Base-by-base conservation (phyloP, 2,797 vertebrate genomes). In the Adelosebastes latens region DNA sequence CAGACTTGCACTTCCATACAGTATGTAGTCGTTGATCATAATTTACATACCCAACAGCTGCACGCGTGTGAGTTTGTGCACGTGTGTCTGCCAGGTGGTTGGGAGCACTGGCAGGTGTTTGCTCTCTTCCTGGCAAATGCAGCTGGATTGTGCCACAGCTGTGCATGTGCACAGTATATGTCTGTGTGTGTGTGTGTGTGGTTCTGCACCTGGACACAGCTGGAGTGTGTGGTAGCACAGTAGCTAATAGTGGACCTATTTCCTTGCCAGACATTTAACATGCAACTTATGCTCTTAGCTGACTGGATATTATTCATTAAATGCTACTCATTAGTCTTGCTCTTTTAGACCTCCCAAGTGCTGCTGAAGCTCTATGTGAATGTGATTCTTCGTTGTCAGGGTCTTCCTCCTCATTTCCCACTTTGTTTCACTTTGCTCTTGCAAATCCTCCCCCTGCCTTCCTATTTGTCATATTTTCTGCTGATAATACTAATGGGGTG, bases 131-230 rank as follows among this genome's bases (percentile, higher is more conserved):
- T 87, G 82, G 86, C 83, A 82, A 92, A 89, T 84, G 86, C 94
- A 93, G 92, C 93, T 94, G 93, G 88, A 87, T 86, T 81, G 73
- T 89, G 75, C 83, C 91, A 92, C 93, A 94, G 93, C 91, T 93
- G 92, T 88, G 77, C 24, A 25, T 63, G 58, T 60, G 73, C 36
- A 39, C 36, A 39, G 13, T 49, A 60, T 62, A 42, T 61, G 62
- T 42, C 60, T 34, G 69, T 39, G 32, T 63, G 66, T 64, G 72
- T 63, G 59, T 34, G 27, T 86, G 85, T 77, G 77, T 82, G 85
- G 61, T 39, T 84, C 81, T 87, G 84, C 92, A 92, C 90, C 92
- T 93, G 92, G 90, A 88, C 85, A 79, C 92, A 88, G 90, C 87
- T 90, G 82, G 61, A 83, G 58, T 82, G 81, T 90, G 70, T 83